Evolutionary conservation across 1,140 invertebrate species (phyloP).

Genomic region (Pachypsylla venusta): DNA sequence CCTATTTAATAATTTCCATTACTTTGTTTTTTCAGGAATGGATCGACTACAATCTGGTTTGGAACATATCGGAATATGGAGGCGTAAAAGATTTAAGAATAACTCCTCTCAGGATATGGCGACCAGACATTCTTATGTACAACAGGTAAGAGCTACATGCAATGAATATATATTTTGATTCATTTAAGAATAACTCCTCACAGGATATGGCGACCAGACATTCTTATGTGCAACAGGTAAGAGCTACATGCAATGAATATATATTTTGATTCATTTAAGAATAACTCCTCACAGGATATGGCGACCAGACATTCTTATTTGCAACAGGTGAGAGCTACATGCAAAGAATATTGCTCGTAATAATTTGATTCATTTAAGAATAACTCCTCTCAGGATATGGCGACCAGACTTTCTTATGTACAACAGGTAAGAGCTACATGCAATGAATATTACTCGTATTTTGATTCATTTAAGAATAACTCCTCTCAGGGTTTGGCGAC

Average conservation of each 20-base stretch:
- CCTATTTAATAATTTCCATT: neutral
- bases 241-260: too few species aligned
- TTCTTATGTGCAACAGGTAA: slow-evolving; percentile 98
- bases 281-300: slow-evolving; percentile 91
- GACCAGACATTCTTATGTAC: slow-evolving; percentile 96
- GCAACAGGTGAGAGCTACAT: slow-evolving; percentile 73
- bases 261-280: too few species aligned
- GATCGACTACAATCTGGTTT: slow-evolving; percentile 91
- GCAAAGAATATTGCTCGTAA: too few species aligned
- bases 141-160: slow-evolving; percentile 62
- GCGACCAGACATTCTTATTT: slow-evolving; percentile 97
- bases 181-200: slow-evolving; percentile 85
- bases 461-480: slow-evolving; percentile 87
- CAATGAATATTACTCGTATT: too few species aligned
- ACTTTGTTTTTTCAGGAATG: slow-evolving; percentile 58
- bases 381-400: slow-evolving; percentile 91
- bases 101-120: slow-evolving; percentile 90
- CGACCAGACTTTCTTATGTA: slow-evolving; percentile 97
- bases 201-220: slow-evolving; percentile 94
- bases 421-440: slow-evolving; percentile 92
- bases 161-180: too few species aligned
- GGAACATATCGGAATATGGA: slow-evolving; percentile 89
- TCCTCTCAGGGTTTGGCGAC: slow-evolving; percentile 90
- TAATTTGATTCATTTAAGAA: too few species aligned
- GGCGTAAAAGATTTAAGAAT: slow-evolving; percentile 85